Conservation (phyloP, 2,797 vertebrate species). For the Pseudocheirus occidentalis region DNA sequence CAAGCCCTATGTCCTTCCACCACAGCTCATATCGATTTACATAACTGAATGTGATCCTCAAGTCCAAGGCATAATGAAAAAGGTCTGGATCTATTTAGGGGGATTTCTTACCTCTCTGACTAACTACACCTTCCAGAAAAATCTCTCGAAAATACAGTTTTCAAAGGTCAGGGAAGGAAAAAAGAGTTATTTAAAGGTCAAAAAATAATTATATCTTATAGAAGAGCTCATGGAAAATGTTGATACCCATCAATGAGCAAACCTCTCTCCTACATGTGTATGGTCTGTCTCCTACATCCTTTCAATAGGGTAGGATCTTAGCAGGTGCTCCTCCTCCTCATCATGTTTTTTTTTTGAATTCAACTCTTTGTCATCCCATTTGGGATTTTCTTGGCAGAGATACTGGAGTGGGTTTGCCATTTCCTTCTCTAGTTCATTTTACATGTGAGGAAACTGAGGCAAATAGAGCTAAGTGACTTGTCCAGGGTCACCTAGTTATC, state of each 20-base stretch:
- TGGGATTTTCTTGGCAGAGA: not conserved
- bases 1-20: not conserved
- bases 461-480: not conserved
- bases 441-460: not conserved
- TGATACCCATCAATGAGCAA: not conserved
- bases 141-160: not conserved
- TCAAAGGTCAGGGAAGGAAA: not conserved
- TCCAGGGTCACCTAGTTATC: not conserved
- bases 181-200: not conserved
- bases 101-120: not conserved
- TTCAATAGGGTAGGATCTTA: not conserved
- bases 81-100: not conserved
- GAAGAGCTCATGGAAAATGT: not conserved
- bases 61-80: not conserved
- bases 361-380: not conserved
- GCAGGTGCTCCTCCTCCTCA: not conserved
- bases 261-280: not conserved
- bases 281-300: not conserved
- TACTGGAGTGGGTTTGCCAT: not conserved
- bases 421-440: not conserved
- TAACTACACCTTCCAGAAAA: not conserved
- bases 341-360: not conserved
- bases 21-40: not conserved
- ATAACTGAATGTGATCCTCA: not conserved
- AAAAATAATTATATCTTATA: not conserved